Evolutionary conservation across 2,113 vertebrate genomes (phyloP).

Genomic region (Nematolebias whitei): DNA sequence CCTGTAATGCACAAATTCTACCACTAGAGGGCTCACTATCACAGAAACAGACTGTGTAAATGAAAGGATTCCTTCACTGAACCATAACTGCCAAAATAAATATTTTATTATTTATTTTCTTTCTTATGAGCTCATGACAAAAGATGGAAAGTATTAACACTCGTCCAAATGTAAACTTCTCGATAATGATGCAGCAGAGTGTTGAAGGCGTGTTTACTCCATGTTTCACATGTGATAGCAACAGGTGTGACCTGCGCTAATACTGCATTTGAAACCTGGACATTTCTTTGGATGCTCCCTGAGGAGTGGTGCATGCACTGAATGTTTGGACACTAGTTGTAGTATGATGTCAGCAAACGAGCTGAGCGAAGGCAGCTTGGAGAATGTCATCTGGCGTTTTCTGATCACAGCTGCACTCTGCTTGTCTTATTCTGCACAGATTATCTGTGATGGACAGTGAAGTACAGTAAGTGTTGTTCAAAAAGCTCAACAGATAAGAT

Average conservation of each 20-base stretch:
- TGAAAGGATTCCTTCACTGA: conserved; percentile 52
- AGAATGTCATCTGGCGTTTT: conserved; percentile 22
- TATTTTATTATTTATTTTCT: conserved; percentile 7
- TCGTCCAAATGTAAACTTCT: conserved; percentile 19
- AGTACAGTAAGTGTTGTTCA: background rate
- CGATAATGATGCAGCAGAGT: background rate
- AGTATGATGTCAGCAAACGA: conserved; percentile 21
- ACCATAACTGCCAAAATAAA: conserved; percentile 14
- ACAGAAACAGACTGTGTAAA: too few species aligned
- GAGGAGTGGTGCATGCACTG: conserved; percentile 1
- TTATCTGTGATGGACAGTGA: background rate
- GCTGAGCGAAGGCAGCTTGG: background rate
- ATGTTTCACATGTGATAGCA: conserved; percentile 15
- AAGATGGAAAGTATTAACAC: conserved; percentile 18
- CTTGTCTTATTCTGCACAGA: background rate
- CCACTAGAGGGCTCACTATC: background rate
- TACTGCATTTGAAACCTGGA: conserved; percentile 29
- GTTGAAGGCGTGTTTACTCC: conserved; percentile 16
- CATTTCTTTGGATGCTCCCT: background rate
- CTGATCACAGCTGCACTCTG: background rate
- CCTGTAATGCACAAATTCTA: too few species aligned
- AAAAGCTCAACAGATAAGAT: too few species aligned
- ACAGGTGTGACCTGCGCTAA: conserved; percentile 44
- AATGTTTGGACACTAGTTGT: background rate
- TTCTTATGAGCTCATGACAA: conserved; percentile 2